phyloP scores from a whole-genome alignment of 1,140 invertebrate species.

The Atta texana region DNA sequence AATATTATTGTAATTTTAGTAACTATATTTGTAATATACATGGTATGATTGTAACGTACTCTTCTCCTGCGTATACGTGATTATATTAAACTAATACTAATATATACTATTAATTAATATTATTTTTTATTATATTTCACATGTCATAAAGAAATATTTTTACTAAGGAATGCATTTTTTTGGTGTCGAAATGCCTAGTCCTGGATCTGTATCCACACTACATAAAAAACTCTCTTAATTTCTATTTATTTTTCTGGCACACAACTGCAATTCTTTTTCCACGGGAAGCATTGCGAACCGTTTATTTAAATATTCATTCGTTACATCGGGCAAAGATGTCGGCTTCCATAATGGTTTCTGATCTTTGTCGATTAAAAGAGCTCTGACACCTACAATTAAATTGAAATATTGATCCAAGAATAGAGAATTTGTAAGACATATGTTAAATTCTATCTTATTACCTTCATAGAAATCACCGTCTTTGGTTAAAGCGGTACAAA shows the following conservation, averaged over 20 bases:
- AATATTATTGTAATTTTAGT: too few relatives aligned
- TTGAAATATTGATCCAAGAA: constrained; percentile 10
- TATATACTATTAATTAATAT: too few relatives aligned
- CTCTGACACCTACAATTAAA: constrained; percentile 89
- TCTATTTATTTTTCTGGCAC: constrained; percentile 32
- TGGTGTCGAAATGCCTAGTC: too few relatives aligned
- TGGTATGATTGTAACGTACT: too few relatives aligned
- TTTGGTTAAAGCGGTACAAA: constrained; percentile 88
- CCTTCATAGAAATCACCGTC: constrained; percentile 97
- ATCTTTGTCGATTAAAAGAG: constrained; percentile 98
- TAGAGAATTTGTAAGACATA: not conserved
- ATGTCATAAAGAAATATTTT: too few relatives aligned
- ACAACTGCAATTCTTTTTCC: constrained; percentile 87
- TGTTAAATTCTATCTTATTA: constrained; percentile 76
- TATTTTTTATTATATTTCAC: too few relatives aligned
- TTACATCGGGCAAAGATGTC: constrained; percentile 90
- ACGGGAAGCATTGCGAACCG: constrained; percentile 92
- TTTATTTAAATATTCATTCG: constrained; percentile 90
- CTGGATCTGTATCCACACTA: not conserved
- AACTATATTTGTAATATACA: too few relatives aligned
- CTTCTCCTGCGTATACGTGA: too few relatives aligned
- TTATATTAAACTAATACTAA: too few relatives aligned
- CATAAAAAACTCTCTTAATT: not conserved
- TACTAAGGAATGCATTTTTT: too few relatives aligned
- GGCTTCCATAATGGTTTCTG: constrained; percentile 97